Conservation (phyloP, 2,888 invertebrate genomes). For the Phaonia tiefii region DNA sequence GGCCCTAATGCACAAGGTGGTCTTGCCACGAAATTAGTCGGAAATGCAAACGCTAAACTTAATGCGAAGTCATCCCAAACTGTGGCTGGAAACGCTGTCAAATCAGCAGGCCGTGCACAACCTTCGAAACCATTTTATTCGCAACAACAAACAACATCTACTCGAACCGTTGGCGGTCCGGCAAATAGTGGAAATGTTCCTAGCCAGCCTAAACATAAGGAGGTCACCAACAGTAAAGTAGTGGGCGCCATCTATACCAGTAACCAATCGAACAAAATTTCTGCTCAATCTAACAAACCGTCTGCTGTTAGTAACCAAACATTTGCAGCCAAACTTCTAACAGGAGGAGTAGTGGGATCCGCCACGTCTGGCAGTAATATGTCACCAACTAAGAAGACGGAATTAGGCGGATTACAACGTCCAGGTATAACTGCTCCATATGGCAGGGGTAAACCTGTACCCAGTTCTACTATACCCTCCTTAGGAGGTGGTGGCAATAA, state of each 20-base stretch:
- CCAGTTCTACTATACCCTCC: conserved; percentile 68
- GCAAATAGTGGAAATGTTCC: not conserved
- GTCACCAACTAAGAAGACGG: conserved; percentile 74
- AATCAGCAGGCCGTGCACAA: conserved; percentile 71
- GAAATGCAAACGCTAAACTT: conserved; percentile 54
- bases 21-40: conserved; percentile 43
- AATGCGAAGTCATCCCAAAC: conserved; percentile 66
- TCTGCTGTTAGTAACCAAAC: conserved; percentile 72
- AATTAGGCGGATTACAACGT: conserved; percentile 72
- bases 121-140: conserved; percentile 76
- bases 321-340: conserved; percentile 81
- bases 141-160: conserved; percentile 69
- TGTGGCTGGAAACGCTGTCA: conserved; percentile 46
- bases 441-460: conserved; percentile 76
- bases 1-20: conserved; percentile 33
- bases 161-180: conserved; percentile 66
- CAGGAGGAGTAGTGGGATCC: conserved; percentile 73
- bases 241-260: conserved; percentile 83
- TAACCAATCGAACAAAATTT: not conserved
- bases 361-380: conserved; percentile 50
- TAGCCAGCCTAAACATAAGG: conserved; percentile 61
- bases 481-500: conserved; percentile 73
- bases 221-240: conserved; percentile 60
- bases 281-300: conserved; percentile 13
- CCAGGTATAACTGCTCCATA: conserved; percentile 76